These are phyloP conservation scores for Ianthella basta DNA, from an alignment of 37 sponge, comb jelly and placozoan species.

Conservation along the genomic window DNA sequence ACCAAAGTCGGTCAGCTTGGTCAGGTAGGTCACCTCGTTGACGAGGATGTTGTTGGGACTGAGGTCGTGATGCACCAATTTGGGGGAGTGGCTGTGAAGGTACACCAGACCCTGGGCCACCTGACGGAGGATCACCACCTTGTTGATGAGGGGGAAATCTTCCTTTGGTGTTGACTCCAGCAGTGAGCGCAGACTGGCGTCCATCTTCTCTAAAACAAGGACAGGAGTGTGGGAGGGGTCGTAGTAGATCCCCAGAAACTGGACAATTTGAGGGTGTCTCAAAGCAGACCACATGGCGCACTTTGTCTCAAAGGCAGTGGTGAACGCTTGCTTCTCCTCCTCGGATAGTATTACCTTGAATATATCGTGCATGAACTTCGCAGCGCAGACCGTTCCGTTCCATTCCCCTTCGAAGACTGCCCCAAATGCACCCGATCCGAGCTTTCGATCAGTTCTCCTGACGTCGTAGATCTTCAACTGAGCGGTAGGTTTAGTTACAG, in stretches of 20 bases:
- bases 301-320: neutral
- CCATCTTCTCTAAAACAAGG: slow-evolving; percentile 7
- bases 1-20: no score
- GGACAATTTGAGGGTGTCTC: slow-evolving; percentile 1
- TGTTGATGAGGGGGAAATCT: neutral
- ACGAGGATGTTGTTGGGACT: neutral
- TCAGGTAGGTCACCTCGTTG: no score
- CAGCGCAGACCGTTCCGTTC: neutral
- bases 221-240: neutral
- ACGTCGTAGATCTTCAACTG: no score
- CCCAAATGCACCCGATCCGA: neutral
- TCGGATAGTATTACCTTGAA: neutral
- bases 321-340: neutral
- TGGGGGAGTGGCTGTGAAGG: neutral
- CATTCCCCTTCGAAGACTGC: neutral
- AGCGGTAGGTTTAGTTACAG: no score
- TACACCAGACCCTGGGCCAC: neutral
- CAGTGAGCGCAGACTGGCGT: neutral
- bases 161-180: neutral
- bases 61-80: neutral
- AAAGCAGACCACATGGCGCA: neutral
- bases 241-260: slow-evolving; percentile 2
- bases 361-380: neutral
- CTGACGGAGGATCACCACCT: neutral
- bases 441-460: neutral